These are phyloP conservation scores for Drosophila pseudotalamancana DNA, from an alignment of 2,888 invertebrate genomes.

Conservation along the genomic window DNA sequence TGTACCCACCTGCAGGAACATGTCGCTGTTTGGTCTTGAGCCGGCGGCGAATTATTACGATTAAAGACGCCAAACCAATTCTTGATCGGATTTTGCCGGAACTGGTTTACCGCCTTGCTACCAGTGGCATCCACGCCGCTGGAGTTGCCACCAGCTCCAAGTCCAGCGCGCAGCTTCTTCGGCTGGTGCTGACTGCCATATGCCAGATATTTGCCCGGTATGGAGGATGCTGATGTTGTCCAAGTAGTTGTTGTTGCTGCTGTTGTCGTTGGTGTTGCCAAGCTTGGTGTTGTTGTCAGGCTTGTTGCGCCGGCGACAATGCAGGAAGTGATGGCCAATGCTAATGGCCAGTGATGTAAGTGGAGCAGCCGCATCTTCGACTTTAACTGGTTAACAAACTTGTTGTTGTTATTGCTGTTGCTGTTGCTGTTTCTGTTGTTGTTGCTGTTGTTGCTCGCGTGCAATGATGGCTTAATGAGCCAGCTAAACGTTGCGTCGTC, in stretches of 20 bases:
- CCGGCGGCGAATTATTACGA: constrained; percentile 85
- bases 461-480: constrained; percentile 63
- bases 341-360: constrained; percentile 78
- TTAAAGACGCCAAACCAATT: constrained; percentile 88
- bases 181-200: constrained; percentile 68
- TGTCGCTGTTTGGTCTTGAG: constrained; percentile 81
- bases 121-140: constrained; percentile 36
- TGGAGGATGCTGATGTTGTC: constrained; percentile 63
- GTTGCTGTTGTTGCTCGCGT: constrained; percentile 50
- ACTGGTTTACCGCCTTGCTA: constrained; percentile 62
- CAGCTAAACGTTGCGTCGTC: constrained; percentile 24
- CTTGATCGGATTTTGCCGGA: constrained; percentile 84
- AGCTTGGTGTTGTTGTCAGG: constrained; percentile 23
- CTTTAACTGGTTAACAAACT: constrained; percentile 36
- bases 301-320: constrained; percentile 55
- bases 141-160: constrained; percentile 33
- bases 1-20: constrained; percentile 81
- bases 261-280: constrained; percentile 10
- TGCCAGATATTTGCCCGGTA: constrained; percentile 82
- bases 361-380: constrained; percentile 77
- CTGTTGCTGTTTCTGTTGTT: too few species aligned
- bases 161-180: constrained; percentile 54
- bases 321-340: constrained; percentile 81
- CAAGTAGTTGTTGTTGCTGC: constrained; percentile 13
- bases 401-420: constrained; percentile 30